A percentile compares a stretch with the other conserved stretches of the same genome.
Conservation (phyloP, 2,888 invertebrate species). For the Lacanobia wlatinum region DNA sequence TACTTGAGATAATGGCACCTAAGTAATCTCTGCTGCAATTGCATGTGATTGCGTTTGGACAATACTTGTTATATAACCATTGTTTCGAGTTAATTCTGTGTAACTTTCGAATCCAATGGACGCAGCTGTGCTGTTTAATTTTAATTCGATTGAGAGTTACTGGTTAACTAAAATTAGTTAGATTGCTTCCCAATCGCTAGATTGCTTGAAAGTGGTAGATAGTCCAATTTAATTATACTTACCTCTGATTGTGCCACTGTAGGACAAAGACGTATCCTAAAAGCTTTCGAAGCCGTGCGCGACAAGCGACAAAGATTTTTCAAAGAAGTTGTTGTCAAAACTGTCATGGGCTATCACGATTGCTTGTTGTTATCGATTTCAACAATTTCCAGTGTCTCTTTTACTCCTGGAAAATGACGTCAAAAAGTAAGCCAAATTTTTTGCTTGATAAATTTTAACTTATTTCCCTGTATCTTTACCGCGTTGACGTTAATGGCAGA, state of each 20-base stretch:
- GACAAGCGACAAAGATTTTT: too few species aligned
- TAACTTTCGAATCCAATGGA: not conserved
- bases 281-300: too few species aligned
- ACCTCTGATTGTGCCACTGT: not conserved
- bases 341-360: too few species aligned
- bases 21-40: conserved; percentile 7
- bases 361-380: too few species aligned
- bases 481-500: too few species aligned
- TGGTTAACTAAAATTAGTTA: not conserved
- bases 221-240: not conserved
- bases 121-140: not conserved
- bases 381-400: too few species aligned
- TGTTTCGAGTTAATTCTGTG: not conserved
- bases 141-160: not conserved
- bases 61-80: not conserved
- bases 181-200: not conserved
- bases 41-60: conserved; percentile 6
- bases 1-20: conserved; percentile 9
- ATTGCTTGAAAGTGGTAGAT: not conserved
- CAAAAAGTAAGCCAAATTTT: too few species aligned
- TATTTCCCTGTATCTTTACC: too few species aligned
- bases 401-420: too few species aligned
- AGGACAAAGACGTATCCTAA: not conserved
- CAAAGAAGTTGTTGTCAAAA: not conserved
- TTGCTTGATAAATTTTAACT: too few species aligned